Conservation (phyloP, 2,113 vertebrate species). For the Mungos mungo region DNA sequence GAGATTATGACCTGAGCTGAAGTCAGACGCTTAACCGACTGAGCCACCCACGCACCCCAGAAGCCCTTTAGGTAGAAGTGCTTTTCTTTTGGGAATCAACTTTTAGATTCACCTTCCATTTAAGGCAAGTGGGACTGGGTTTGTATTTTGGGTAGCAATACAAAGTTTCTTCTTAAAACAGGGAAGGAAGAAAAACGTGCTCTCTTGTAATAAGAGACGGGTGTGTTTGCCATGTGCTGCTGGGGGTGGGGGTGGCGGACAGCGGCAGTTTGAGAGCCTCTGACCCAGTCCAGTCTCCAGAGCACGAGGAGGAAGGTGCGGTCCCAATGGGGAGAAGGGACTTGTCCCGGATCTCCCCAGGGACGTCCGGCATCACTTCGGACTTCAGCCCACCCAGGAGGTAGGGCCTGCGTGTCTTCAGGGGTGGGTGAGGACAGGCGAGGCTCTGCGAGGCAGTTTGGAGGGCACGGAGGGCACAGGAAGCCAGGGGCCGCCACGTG, state of each 20-base stretch:
- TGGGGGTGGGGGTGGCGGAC: not conserved
- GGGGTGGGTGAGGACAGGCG: rapidly evolving
- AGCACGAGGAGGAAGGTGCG: not conserved
- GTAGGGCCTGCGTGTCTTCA: not conserved
- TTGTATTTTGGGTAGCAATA: not conserved
- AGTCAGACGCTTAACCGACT: no score
- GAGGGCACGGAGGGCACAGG: not conserved
- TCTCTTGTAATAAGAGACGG: not conserved
- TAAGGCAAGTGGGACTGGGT: not conserved
- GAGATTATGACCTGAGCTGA: no score
- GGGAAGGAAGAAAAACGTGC: not conserved
- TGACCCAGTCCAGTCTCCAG: no score
- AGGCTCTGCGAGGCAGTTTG: not conserved
- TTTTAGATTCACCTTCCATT: not conserved
- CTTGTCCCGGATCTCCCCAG: not conserved
- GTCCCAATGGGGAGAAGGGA: not conserved
- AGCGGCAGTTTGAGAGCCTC: not conserved
- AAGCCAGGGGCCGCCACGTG: no score
- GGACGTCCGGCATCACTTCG: not conserved
- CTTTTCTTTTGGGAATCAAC: not conserved
- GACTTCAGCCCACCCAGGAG: not conserved
- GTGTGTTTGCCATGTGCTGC: rapidly evolving
- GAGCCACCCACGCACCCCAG: no score
- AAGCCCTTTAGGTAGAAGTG: not conserved
- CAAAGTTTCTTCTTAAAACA: not conserved